Base-by-base conservation (phyloP, 2,797 vertebrate genomes). In the Knipowitschia caucasica region DNA sequence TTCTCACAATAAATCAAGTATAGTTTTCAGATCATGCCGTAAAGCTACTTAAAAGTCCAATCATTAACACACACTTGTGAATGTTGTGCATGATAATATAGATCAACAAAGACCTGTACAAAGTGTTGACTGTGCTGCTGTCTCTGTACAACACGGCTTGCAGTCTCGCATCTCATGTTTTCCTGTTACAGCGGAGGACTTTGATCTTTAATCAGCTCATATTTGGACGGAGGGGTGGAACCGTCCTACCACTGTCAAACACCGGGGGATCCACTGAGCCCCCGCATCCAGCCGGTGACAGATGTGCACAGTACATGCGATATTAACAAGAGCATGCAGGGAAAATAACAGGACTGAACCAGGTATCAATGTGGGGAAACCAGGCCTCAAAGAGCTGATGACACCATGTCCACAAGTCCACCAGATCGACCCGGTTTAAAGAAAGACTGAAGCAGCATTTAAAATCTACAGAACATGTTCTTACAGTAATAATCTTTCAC, bases 151-250 rank as follows among this genome's bases (percentile, higher is more conserved):
- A 53, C 50, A 46, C 27, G 24, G n/a, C n/a, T n/a, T 11, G n/a
- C 31, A 7, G 9, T 4, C 18, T 34, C 10, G n/a, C n/a, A n/a
- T 31, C 26, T 35, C 30, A 14, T 67, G 39, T 54, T n/a, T 49
- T 47, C 23, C 43, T 56, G 54, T 73, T 71, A 66, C 60, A 59
- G 67, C 61, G 44, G 61, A 64, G 35, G 64, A 24, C 59, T 76
- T 68, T 74, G 63, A 75, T 75, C 59, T 62, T 30, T 44, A 55
- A 73, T 73, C 72, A 69, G 29, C 51, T 54, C 24, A 33, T 12
- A 57, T 70, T 68, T 62, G 70, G 71, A 78, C 63, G 74, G 69
- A 38, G 9, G 53, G 36, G 10, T 43, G 20, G 29, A n/a, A 64
- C 49, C 10, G 15, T 49, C 35, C n/a, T 24, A 51, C 2, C 50